Percentiles rank a stretch among this genome's conserved stretches.
Evolutionary conservation across 2,113 vertebrate species (phyloP).

Genomic region (Sphaerodactylus townsendi): DNA sequence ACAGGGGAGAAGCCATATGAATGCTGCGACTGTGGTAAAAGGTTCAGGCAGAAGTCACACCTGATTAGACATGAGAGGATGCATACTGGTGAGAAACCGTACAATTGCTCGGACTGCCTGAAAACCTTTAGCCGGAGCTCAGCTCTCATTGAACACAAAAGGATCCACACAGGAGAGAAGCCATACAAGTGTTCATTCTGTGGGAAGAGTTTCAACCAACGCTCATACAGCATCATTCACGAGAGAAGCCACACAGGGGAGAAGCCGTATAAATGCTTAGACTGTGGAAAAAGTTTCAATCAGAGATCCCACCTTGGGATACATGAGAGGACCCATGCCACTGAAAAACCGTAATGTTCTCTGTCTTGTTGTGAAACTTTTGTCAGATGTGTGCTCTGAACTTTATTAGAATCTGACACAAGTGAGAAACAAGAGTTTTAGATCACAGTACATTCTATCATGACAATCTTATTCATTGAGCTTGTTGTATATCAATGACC

Average conservation of each 20-base stretch:
- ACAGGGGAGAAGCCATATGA: slow-evolving; percentile 51
- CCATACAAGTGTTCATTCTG: slow-evolving; percentile 16
- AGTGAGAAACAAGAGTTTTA: too few species aligned
- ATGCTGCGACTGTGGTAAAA: slow-evolving; percentile 48
- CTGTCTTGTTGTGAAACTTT: not conserved
- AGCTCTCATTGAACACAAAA: slow-evolving; percentile 36
- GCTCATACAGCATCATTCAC: slow-evolving; percentile 16
- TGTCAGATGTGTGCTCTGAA: not conserved
- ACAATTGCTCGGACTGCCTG: slow-evolving; percentile 19
- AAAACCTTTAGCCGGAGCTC: slow-evolving; percentile 21
- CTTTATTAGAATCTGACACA: not conserved
- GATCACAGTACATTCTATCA: too few species aligned
- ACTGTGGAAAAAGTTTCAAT: slow-evolving; percentile 16
- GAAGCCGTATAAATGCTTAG: slow-evolving; percentile 4
- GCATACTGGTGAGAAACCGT: slow-evolving; percentile 53
- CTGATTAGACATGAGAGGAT: slow-evolving; percentile 49
- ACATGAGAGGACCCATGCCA: slow-evolving; percentile 7
- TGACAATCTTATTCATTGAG: too few species aligned
- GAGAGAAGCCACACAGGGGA: slow-evolving; percentile 21
- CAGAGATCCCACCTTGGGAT: slow-evolving; percentile 7
- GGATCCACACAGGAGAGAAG: slow-evolving; percentile 35
- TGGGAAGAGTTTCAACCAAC: slow-evolving; percentile 31
- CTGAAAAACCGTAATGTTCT: slow-evolving; percentile 24
- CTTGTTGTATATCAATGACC: too few species aligned
- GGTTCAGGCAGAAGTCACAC: slow-evolving; percentile 52